Conservation (phyloP, 2,888 invertebrate genomes). For the Criorhina ranunculi region DNA sequence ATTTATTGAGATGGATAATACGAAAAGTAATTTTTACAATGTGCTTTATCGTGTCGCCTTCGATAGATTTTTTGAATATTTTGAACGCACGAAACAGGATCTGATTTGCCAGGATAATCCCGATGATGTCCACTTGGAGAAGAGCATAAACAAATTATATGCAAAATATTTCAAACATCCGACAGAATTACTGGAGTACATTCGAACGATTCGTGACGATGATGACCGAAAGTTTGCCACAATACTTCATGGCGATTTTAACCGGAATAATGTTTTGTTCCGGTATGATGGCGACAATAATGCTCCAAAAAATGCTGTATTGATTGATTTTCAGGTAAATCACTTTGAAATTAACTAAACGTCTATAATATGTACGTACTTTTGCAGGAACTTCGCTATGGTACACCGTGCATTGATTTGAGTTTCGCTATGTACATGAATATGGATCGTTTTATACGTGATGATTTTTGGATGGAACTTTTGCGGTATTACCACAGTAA, state of each 20-base stretch:
- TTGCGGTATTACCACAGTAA: slow-evolving; percentile 80
- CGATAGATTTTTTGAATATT: slow-evolving; percentile 82
- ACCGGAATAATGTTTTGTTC: slow-evolving; percentile 84
- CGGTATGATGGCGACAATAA: slow-evolving; percentile 76
- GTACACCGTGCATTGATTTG: slow-evolving; percentile 81
- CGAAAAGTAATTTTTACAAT: slow-evolving; percentile 79
- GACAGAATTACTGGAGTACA: slow-evolving; percentile 79
- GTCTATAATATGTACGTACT: not conserved
- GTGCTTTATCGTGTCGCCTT: slow-evolving; percentile 81
- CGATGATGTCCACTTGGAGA: slow-evolving; percentile 75
- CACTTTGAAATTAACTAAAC: not conserved
- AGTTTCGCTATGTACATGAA: slow-evolving; percentile 83
- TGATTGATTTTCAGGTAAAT: slow-evolving; percentile 83
- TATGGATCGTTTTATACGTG: slow-evolving; percentile 78
- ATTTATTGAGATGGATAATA: slow-evolving; percentile 77
- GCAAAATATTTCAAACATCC: too few relatives aligned
- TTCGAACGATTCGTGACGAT: slow-evolving; percentile 78
- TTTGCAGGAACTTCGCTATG: slow-evolving; percentile 81
- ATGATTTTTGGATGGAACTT: slow-evolving; percentile 79
- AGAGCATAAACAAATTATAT: slow-evolving; percentile 71
- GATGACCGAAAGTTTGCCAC: slow-evolving; percentile 80
- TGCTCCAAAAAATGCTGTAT: slow-evolving; percentile 78
- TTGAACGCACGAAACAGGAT: slow-evolving; percentile 78
- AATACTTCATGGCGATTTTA: slow-evolving; percentile 83
- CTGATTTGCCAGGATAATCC: slow-evolving; percentile 39